phyloP scores from a whole-genome alignment of 1,140 invertebrate species.

The Carposina sasakii region DNA sequence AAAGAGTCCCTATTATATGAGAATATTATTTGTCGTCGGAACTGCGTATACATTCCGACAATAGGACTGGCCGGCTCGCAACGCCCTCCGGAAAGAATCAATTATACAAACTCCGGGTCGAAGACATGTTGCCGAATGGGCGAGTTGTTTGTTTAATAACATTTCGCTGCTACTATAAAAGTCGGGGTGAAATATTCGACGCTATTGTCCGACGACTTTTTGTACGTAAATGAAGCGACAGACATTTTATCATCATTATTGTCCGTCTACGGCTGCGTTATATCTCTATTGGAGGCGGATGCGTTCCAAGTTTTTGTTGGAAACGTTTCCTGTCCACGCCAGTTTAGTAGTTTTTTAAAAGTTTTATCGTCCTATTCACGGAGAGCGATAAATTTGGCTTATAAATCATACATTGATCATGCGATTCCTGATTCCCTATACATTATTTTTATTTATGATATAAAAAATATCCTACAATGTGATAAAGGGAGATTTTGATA shows the following conservation, averaged over 20 bases:
- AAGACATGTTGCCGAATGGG: slow-evolving; percentile 59
- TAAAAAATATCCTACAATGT: too few relatives aligned
- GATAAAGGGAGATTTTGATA: too few relatives aligned
- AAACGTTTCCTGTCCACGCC: slow-evolving; percentile 42
- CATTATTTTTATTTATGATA: too few relatives aligned
- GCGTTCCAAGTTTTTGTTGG: slow-evolving; percentile 47
- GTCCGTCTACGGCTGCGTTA: slow-evolving; percentile 26
- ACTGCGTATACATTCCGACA: slow-evolving; percentile 39
- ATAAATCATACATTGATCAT: slow-evolving; percentile 28
- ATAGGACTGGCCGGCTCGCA: slow-evolving; percentile 38
- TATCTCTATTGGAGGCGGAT: slow-evolving; percentile 49
- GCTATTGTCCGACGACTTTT: slow-evolving; percentile 45
- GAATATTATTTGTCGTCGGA: slow-evolving; percentile 63
- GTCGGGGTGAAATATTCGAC: slow-evolving; percentile 57
- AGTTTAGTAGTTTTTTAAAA: slow-evolving; percentile 43
- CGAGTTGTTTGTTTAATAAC: slow-evolving; percentile 72
- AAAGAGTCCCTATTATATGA: slow-evolving; percentile 49
- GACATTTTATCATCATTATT: slow-evolving; percentile 35
- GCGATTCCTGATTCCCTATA: slow-evolving; percentile 7
- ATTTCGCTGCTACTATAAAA: slow-evolving; percentile 57
- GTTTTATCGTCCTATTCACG: slow-evolving; percentile 39
- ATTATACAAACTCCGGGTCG: slow-evolving; percentile 58
- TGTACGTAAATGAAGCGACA: slow-evolving; percentile 38
- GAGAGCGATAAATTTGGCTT: slow-evolving; percentile 44
- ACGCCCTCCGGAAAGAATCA: slow-evolving; percentile 70